phyloP scores from a whole-genome alignment of 1,140 invertebrate species.

The Pogonus chalceus region DNA sequence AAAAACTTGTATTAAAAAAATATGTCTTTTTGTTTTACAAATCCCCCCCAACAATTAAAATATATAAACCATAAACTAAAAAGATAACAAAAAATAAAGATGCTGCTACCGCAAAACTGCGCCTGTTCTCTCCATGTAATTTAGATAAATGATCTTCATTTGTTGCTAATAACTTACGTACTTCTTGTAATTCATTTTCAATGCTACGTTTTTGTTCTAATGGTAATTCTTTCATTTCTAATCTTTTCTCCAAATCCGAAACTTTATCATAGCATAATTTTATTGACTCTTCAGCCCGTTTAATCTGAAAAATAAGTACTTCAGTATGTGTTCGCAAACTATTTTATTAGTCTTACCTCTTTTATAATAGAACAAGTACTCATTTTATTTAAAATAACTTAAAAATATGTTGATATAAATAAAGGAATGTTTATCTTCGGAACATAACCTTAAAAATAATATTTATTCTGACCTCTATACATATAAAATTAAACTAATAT shows the following conservation, averaged over 20 bases:
- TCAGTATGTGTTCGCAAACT: too few relatives aligned
- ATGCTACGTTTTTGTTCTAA: constrained; percentile 10
- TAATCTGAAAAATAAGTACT: constrained; percentile 28
- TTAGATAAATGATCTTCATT: constrained; percentile 15
- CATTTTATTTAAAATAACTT: too few relatives aligned
- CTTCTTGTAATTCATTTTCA: constrained; percentile 17
- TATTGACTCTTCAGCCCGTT: constrained; percentile 30
- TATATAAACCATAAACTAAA: constrained; percentile 22
- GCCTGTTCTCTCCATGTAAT: constrained; percentile 18
- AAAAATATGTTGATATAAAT: too few relatives aligned
- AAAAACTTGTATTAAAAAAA: constrained; percentile 10
- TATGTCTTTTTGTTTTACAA: constrained; percentile 8
- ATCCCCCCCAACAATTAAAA: constrained; percentile 12
- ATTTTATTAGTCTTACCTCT: too few relatives aligned
- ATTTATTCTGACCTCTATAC: too few relatives aligned
- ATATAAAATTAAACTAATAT: constrained; percentile 9
- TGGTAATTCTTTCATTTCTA: constrained; percentile 21
- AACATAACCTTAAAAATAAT: neutral
- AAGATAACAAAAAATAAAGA: constrained; percentile 18
- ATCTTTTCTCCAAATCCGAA: constrained; percentile 29
- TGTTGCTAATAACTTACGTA: constrained; percentile 15
- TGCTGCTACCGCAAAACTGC: constrained; percentile 16
- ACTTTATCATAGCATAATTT: constrained; percentile 29
- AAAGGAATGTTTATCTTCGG: too few relatives aligned
- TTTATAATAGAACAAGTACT: constrained; percentile 10